Percentiles rank a stretch among this genome's conserved stretches.
Evolutionary conservation across 1,140 invertebrate species (phyloP).

Genomic region (Drosophila sulfurigaster): DNA sequence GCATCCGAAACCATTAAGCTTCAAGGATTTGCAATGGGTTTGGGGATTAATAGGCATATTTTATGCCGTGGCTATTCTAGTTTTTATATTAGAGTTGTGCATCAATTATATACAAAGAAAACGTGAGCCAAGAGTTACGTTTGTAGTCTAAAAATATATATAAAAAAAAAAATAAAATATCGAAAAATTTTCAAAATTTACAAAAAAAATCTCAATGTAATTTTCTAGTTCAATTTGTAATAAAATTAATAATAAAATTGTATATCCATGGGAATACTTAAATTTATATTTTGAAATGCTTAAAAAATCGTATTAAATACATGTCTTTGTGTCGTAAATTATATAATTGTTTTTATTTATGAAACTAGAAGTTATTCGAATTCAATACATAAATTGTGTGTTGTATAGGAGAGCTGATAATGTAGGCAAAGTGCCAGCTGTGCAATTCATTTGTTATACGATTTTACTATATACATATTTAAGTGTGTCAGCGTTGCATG

Average conservation of each 20-base stretch:
- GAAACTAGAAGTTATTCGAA: no score
- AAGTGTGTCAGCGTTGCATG: constrained; percentile 60
- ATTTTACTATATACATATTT: constrained; percentile 26
- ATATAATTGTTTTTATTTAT: no score
- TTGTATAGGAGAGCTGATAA: not conserved
- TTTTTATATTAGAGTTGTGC: constrained; percentile 30
- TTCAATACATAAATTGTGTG: no score
- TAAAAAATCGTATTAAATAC: no score
- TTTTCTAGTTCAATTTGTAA: no score
- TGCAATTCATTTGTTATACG: constrained; percentile 63
- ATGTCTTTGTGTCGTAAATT: no score
- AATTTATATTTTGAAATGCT: no score
- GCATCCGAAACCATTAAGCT: not conserved
- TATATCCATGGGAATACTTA: no score
- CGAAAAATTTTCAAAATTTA: no score
- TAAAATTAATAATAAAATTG: no score
- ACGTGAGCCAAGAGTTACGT: not conserved
- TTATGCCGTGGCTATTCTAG: constrained; percentile 7
- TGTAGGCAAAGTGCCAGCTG: not conserved
- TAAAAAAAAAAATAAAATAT: no score
- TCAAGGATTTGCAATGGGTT: constrained; percentile 3
- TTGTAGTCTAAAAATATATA: not conserved
- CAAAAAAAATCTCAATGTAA: no score
- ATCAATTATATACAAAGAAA: not conserved
- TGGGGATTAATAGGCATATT: constrained; percentile 24